A percentile compares a stretch with the other conserved stretches of the same genome.
Conservation (phyloP, 2,113 vertebrate species). For the Meleagris gallopavo region DNA sequence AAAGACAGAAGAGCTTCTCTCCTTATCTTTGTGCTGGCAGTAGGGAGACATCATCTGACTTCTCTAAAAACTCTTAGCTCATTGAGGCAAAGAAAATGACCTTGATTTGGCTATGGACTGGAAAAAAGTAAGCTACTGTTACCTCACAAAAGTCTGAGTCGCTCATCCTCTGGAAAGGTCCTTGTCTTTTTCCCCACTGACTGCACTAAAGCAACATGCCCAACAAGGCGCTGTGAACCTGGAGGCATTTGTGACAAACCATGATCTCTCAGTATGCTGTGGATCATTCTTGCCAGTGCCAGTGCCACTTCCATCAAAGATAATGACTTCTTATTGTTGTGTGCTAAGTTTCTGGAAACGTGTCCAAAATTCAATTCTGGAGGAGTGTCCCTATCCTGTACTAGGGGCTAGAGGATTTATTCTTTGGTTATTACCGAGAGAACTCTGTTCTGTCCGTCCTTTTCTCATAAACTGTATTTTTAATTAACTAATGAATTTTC, state of each 20-base stretch:
- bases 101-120: neutral
- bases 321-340: neutral
- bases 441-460: neutral
- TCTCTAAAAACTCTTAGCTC: neutral
- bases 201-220: neutral
- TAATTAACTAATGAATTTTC: conserved; percentile 23
- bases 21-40: neutral
- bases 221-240: neutral
- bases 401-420: neutral
- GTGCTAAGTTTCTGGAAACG: fast-evolving
- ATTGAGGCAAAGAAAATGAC: neutral
- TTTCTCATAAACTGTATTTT: conserved; percentile 5
- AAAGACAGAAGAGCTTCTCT: neutral
- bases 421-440: conserved; percentile 10
- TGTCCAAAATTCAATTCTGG: neutral
- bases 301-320: neutral
- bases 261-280: fast-evolving
- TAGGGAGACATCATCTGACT: neutral
- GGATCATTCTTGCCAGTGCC: neutral
- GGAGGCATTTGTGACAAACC: neutral
- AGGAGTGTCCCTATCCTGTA: neutral
- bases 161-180: neutral
- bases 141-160: neutral
- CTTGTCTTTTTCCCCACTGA: neutral
- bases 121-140: neutral